phyloP scores from a whole-genome alignment of 2,888 invertebrate genomes.

The Tortrix viridana region DNA sequence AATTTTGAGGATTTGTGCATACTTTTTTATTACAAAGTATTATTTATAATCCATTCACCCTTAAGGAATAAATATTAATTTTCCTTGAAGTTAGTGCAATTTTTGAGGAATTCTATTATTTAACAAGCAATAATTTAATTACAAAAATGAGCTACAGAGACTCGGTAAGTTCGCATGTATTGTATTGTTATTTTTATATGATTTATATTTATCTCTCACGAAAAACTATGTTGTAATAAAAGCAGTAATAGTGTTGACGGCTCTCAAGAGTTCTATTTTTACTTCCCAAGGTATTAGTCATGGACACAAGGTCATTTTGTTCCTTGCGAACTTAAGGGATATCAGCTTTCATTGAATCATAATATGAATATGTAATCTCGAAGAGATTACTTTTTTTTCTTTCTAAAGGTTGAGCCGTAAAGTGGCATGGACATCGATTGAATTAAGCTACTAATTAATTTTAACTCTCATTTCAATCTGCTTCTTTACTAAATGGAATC shows the following conservation, averaged over 20 bases:
- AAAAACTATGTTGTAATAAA: conserved; percentile 10
- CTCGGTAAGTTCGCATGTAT: conserved; percentile 57
- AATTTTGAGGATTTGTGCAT: conserved; percentile 3
- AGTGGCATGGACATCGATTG: neutral
- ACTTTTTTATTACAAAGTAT: conserved; percentile 10
- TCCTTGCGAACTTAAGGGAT: conserved; percentile 47
- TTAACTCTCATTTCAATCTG: neutral
- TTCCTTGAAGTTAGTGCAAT: conserved; percentile 1
- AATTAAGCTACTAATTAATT: neutral
- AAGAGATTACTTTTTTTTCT: neutral
- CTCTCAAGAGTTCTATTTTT: conserved; percentile 61
- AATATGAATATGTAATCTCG: conserved; percentile 41
- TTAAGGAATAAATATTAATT: neutral
- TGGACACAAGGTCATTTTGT: conserved; percentile 62
- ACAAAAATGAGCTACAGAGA: conserved; percentile 73
- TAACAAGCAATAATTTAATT: conserved; percentile 4
- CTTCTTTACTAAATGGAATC: conserved; percentile 15
- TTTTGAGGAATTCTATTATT: conserved; percentile 1
- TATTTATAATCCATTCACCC: neutral
- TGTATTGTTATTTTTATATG: conserved; percentile 40
- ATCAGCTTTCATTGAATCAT: conserved; percentile 64
- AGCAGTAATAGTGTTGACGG: conserved; percentile 50
- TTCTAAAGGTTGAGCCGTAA: neutral
- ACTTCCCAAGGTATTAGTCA: conserved; percentile 57
- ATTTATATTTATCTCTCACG: conserved; percentile 11